A percentile compares a stretch with the other conserved stretches of the same genome.
phyloP scores from a whole-genome alignment of 1,140 invertebrate species.

The Drosophila punjabiensis region DNA sequence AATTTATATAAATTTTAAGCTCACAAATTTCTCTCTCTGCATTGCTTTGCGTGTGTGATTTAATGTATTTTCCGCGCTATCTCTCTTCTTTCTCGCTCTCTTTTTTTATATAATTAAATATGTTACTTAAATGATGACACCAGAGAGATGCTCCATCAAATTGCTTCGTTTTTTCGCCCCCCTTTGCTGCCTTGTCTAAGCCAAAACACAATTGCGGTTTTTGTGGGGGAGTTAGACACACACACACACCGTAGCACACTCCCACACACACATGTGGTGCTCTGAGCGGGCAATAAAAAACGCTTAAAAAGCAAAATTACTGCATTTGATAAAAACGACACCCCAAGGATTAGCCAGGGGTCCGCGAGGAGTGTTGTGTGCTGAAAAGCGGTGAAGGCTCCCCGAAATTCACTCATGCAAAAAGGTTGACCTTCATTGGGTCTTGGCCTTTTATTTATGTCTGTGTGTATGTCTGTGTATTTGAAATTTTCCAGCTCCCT shows the following conservation, averaged over 20 bases:
- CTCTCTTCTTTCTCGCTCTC: slow-evolving; percentile 18
- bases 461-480: slow-evolving; percentile 1
- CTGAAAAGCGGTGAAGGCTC: slow-evolving; percentile 7
- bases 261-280: slow-evolving; percentile 3
- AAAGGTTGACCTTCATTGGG: slow-evolving; percentile 63
- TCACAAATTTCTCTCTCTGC: background rate
- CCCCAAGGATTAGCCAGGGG: slow-evolving; percentile 61
- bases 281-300: slow-evolving; percentile 51
- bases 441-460: slow-evolving; percentile 24
- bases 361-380: slow-evolving; percentile 1
- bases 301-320: slow-evolving; percentile 61
- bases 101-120: slow-evolving; percentile 51
- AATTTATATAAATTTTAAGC: background rate
- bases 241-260: background rate
- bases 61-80: slow-evolving; percentile 26
- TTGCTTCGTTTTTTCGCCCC: background rate
- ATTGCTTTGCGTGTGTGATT: background rate
- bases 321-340: slow-evolving; percentile 58
- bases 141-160: slow-evolving; percentile 41
- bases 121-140: slow-evolving; percentile 53
- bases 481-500: slow-evolving; percentile 55
- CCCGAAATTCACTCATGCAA: slow-evolving; percentile 18
- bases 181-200: slow-evolving; percentile 18
- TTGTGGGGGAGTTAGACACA: slow-evolving; percentile 7
- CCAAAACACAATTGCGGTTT: slow-evolving; percentile 61